Percentiles rank a stretch among this genome's conserved stretches.
Conservation (phyloP, 2,113 vertebrate species). For the Proterorhinus semilunaris region DNA sequence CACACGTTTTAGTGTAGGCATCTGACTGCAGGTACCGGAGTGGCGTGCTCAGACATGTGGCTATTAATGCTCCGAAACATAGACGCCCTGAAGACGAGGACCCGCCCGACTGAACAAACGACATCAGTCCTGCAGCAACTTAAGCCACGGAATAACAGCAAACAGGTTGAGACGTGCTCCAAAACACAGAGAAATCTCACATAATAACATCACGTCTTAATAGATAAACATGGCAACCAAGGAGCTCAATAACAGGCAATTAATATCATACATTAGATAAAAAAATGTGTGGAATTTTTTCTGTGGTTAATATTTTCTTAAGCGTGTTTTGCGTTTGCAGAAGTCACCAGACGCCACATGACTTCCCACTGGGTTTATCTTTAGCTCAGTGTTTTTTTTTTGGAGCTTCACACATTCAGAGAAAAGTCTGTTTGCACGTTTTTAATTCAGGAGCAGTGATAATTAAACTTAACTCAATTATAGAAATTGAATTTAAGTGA, state of each 20-base stretch:
- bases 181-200: background rate
- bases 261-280: too few species aligned
- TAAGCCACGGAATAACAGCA: background rate
- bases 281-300: too few species aligned
- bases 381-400: conserved; percentile 22
- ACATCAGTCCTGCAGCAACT: background rate
- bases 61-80: conserved; percentile 10
- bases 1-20: background rate
- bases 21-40: conserved; percentile 44
- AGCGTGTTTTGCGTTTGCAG: background rate
- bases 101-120: conserved; percentile 2
- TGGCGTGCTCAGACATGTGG: conserved; percentile 12
- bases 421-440: conserved; percentile 5
- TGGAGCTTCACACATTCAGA: conserved; percentile 16
- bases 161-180: background rate
- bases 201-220: background rate
- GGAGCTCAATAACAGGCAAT: conserved; percentile 4
- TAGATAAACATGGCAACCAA: background rate
- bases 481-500: conserved; percentile 14
- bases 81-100: conserved; percentile 1
- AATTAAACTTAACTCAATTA: background rate
- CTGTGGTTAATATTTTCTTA: background rate
- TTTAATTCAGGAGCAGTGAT: background rate
- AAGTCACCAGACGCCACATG: conserved; percentile 19
- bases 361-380: conserved; percentile 15